Base-by-base conservation (phyloP, 2,113 vertebrate genomes). In the Eretmochelys imbricata region DNA sequence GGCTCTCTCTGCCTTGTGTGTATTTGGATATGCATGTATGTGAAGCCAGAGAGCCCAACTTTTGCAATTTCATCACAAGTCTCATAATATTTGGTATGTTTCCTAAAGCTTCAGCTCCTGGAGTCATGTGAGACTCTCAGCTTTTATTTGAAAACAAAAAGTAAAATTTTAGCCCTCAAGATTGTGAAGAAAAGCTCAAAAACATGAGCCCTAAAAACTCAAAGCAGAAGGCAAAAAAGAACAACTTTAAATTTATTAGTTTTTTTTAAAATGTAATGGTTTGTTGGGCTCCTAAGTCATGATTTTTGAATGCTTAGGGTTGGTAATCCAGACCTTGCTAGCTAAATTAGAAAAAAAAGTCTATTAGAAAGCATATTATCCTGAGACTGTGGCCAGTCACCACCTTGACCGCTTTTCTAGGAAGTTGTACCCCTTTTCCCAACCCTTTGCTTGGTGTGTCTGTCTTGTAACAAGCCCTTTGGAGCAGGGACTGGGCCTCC, bases 401-500 rank as follows among this genome's bases (percentile, higher is more conserved):
- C 17, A 6, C 54, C 50, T 4, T 75, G 16, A 3, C 4, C 53
- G 29, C n/a, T 35, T 82, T 90, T 91, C 78, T 82, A 38, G 72
- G 90, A 11, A 2, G 84, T 92, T 82, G 85, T 25, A 81, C 78
- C 93, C 59, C 87, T 89, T 86, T n/a, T 93, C 78, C 29, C 84
- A 0, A 1, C 84, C 80, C 89, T 80, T 90, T 88, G 89, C 89
- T 87, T 92, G 65, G 31, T 59, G 93, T 92, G 95, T 97, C 85
- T 89, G 90, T 49, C 89, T 59, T 92, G 78, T 54, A n/a, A 96
- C 95, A 85, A 93, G 89, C 92, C 2, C 96, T 80, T 38, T 53
- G 38, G 95, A 94, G 96, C 95, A 93, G 91, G 97, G 96, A 89
- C 81, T 90, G 54, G 84, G 93, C 49, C 87, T 27, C 93, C 95